Evolutionary conservation across 1,140 invertebrate species (phyloP).

Genomic region (Aricia agestis): DNA sequence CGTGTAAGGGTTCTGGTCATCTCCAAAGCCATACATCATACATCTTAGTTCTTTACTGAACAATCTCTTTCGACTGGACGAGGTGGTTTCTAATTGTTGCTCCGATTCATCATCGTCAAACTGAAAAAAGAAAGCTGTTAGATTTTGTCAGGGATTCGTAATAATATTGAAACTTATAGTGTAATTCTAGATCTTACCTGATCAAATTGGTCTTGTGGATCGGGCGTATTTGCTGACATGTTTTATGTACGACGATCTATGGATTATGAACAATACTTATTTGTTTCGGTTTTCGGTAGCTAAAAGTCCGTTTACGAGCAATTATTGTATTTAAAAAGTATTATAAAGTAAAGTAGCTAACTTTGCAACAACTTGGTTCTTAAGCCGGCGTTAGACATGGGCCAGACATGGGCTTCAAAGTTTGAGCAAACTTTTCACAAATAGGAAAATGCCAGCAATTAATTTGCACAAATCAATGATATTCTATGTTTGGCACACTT

Average conservation of each 20-base stretch:
- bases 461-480: too few species aligned
- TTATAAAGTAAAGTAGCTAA: too few species aligned
- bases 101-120: conserved; percentile 66
- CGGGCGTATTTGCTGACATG: conserved; percentile 50
- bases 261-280: not conserved
- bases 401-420: too few species aligned
- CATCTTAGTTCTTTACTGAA: conserved; percentile 95
- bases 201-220: conserved; percentile 56
- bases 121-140: conserved; percentile 32
- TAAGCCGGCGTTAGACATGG: too few species aligned
- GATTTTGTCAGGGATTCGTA: not conserved
- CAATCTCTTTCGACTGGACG: conserved; percentile 86
- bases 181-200: conserved; percentile 40
- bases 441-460: too few species aligned
- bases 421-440: too few species aligned
- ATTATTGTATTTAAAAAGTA: too few species aligned
- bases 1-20: conserved; percentile 99
- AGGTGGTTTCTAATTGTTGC: conserved; percentile 71
- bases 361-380: too few species aligned
- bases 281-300: not conserved
- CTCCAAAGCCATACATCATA: conserved; percentile 99
- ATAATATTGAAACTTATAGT: not conserved
- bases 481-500: too few species aligned
- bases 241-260: not conserved
- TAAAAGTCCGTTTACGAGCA: too few species aligned